Base-by-base conservation (phyloP, 30 jellyfish, hydroid and myxozoan genomes). In the Mastigias papua region DNA sequence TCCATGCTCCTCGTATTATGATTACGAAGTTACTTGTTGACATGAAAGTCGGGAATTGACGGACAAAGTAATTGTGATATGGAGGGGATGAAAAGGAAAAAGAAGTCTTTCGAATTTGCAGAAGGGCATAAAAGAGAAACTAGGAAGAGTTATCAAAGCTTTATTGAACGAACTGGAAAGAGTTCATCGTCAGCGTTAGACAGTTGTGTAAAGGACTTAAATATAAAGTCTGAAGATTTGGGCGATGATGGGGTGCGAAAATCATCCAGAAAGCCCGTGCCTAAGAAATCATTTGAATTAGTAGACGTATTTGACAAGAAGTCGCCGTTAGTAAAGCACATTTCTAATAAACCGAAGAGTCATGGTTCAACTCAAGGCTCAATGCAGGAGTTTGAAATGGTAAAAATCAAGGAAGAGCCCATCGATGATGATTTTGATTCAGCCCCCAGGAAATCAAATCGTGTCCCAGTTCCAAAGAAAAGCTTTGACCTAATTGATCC, bases 41-140 rank as follows among this genome's bases (percentile, higher is more conserved):
- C n/a, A n/a, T n/a, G n/a, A n/a, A n/a, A n/a, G n/a, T n/a, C n/a
- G n/a, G n/a, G n/a, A n/a, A n/a, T n/a, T n/a, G n/a, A n/a, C n/a
- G n/a, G n/a, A n/a, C 69, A 9, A 7, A 6, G 61, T 27, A 11
- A n/a, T 9, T 37, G 33, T 10, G 23, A 35, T 5, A 80, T 80
- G 90, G 90, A 64, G 63, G 68, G 46, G 4, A 23, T 4, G 21
- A 57, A 50, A 58, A 84, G 73, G 81, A 84, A 71, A 34, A 84
- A 63, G 78, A 90, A 81, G 33, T 57, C 57, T 2, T 91, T 67
- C 54, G 90, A 91, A 31, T 92, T 61, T 64, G 90, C 61, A 26
- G 98, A 94, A 73, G 98, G 98, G 23, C 96, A 94, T 79, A 89
- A 73, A 82, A 97, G 98, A 63, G 98, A 94, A 73, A 94, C 98